Percentiles rank a stretch among this genome's conserved stretches.
Evolutionary conservation across 2,797 vertebrate species (phyloP).

Genomic region (Crenichthys baileyi): DNA sequence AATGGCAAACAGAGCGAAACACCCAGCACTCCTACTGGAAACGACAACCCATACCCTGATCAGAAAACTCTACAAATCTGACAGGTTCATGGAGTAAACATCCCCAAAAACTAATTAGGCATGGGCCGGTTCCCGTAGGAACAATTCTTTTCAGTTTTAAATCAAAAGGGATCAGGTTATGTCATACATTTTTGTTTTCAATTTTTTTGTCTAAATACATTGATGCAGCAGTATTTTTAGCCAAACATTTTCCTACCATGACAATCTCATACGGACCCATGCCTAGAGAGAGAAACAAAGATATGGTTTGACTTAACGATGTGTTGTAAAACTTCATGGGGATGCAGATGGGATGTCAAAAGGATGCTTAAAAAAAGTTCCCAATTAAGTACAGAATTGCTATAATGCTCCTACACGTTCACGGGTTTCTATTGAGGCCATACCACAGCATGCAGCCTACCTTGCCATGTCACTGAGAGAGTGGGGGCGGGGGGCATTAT

Average conservation of each 20-base stretch:
- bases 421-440: constrained; percentile 78
- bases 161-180: neutral
- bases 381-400: constrained; percentile 73
- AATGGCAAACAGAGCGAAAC: neutral
- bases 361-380: constrained; percentile 67
- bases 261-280: neutral
- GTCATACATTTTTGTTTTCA: neutral
- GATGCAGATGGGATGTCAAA: constrained; percentile 51
- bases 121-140: neutral
- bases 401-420: constrained; percentile 78
- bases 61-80: constrained; percentile 28
- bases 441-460: constrained; percentile 81
- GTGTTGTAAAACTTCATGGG: constrained; percentile 1
- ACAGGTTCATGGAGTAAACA: constrained; percentile 31
- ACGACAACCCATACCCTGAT: constrained; percentile 43
- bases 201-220: neutral
- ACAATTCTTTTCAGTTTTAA: neutral
- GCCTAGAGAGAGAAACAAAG: constrained; percentile 15
- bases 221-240: neutral
- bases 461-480: constrained; percentile 71
- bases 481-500: constrained; percentile 63
- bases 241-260: neutral
- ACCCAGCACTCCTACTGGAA: neutral
- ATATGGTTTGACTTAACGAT: constrained; percentile 53
- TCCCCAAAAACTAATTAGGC: constrained; percentile 12